phyloP scores from a whole-genome alignment of 2,113 vertebrate species.

The Toxostoma redivivum region DNA sequence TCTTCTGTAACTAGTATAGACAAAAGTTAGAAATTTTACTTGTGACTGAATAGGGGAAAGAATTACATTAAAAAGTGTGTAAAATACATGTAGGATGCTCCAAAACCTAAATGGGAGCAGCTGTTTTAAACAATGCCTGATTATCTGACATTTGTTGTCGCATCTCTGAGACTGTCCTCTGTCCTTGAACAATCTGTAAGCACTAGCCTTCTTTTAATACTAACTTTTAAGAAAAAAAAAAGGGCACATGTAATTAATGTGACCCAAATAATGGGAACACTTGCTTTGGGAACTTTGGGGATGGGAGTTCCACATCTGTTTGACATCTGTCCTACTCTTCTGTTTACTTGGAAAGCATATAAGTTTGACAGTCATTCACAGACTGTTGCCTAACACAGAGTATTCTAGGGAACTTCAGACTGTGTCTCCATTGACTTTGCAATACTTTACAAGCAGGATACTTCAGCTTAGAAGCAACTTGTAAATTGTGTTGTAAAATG shows the following conservation, averaged over 20 bases:
- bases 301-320: constrained; percentile 5
- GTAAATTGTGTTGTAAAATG: neutral
- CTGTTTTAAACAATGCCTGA: constrained; percentile 33
- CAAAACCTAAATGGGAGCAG: neutral
- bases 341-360: neutral
- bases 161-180: neutral
- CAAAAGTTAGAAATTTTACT: neutral
- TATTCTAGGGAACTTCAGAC: neutral
- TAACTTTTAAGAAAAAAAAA: neutral
- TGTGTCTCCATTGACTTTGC: neutral
- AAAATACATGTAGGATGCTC: neutral
- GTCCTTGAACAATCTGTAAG: neutral
- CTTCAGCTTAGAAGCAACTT: neutral
- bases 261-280: neutral
- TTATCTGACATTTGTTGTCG: neutral
- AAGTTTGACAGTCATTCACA: neutral
- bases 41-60: neutral
- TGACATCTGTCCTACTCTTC: neutral
- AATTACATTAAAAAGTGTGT: neutral
- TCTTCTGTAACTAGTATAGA: neutral
- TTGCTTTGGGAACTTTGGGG: neutral
- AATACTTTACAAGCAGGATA: neutral
- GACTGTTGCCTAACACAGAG: neutral
- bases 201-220: neutral
- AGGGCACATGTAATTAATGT: neutral